Conservation (phyloP, 2,888 invertebrate genomes). For the Globia sparganii region DNA sequence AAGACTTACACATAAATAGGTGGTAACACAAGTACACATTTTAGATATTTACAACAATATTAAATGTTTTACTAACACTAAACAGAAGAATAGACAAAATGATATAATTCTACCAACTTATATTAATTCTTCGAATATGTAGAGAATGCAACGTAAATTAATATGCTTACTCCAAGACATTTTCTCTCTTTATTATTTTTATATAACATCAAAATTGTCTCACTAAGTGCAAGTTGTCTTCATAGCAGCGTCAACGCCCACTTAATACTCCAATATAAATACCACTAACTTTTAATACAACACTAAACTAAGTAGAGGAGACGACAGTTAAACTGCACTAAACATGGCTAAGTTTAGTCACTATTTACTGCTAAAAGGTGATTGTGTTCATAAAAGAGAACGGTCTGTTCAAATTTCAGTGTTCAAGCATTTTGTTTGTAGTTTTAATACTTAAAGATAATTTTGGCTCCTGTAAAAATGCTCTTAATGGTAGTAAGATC, state of each 20-base stretch:
- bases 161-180: background rate
- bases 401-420: background rate
- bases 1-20: too few relatives aligned
- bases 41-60: too few relatives aligned
- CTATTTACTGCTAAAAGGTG: slow-evolving; percentile 28
- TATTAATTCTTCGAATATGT: background rate
- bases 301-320: slow-evolving; percentile 29
- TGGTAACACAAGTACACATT: too few relatives aligned
- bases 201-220: background rate
- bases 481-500: too few relatives aligned
- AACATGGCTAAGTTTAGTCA: slow-evolving; percentile 26
- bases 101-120: background rate
- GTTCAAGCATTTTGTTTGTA: slow-evolving; percentile 1
- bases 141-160: background rate
- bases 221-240: background rate
- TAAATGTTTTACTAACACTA: too few relatives aligned
- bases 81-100: background rate
- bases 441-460: slow-evolving; percentile 18
- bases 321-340: slow-evolving; percentile 24
- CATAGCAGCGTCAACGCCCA: slow-evolving; percentile 16
- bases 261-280: slow-evolving; percentile 19
- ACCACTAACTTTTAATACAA: slow-evolving; percentile 41
- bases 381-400: slow-evolving; percentile 51
- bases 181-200: background rate
- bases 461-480: background rate